phyloP scores from a whole-genome alignment of 1,140 invertebrate genomes.

The Danaus melanippus region DNA sequence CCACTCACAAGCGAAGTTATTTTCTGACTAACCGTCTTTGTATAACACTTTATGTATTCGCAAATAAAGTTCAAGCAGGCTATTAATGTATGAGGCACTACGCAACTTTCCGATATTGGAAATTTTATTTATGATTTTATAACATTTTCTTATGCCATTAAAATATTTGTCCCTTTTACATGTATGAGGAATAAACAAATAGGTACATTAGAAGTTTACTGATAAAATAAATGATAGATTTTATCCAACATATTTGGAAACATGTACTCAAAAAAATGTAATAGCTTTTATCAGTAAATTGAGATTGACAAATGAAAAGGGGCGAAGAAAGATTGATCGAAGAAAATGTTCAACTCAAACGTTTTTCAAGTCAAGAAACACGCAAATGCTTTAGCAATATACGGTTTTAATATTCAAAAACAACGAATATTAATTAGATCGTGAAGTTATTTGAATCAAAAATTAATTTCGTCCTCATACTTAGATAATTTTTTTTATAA shows the following conservation, averaged over 20 bases:
- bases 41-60: too few species aligned
- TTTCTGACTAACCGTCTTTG: too few species aligned
- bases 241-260: too few species aligned
- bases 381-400: conserved; percentile 27
- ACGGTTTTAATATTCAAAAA: conserved; percentile 8
- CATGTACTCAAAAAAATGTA: conserved; percentile 12
- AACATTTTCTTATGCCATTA: conserved; percentile 1
- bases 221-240: too few species aligned
- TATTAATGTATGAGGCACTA: neutral
- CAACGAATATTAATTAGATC: too few species aligned
- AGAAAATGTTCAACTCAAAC: conserved; percentile 38
- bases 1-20: too few species aligned
- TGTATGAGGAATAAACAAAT: too few species aligned
- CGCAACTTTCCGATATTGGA: neutral
- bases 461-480: too few species aligned
- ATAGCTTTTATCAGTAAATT: conserved; percentile 48
- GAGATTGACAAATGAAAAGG: conserved; percentile 53
- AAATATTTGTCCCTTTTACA: too few species aligned
- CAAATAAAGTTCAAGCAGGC: neutral
- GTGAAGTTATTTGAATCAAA: too few species aligned
- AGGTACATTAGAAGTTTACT: too few species aligned
- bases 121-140: neutral
- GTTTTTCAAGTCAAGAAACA: conserved; percentile 33
- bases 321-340: conserved; percentile 41
- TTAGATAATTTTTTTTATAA: too few species aligned